Percentiles rank a stretch among this genome's conserved stretches.
phyloP scores from a whole-genome alignment of 2,888 invertebrate genomes.

The Oligia latruncula region DNA sequence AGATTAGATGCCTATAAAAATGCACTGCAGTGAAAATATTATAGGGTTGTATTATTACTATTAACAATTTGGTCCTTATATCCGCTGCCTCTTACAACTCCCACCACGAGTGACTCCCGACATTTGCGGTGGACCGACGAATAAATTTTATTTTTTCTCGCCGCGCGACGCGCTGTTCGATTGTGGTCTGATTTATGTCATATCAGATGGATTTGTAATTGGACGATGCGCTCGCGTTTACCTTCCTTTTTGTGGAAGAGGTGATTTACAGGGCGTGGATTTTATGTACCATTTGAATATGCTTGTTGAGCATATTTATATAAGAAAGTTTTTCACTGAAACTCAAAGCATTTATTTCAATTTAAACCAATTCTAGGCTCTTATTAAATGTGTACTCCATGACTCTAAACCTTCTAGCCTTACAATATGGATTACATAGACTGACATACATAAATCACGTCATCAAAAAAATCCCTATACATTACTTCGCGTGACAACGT shows the following conservation, averaged over 20 bases:
- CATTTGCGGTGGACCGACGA: slow-evolving; percentile 63
- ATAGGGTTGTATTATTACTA: neutral
- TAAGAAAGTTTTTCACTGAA: no score
- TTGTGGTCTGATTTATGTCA: slow-evolving; percentile 74
- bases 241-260: slow-evolving; percentile 43
- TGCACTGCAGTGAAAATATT: neutral
- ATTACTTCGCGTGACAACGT: slow-evolving; percentile 6
- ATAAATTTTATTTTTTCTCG: slow-evolving; percentile 78
- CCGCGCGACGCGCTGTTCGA: slow-evolving; percentile 74
- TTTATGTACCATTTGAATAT: slow-evolving; percentile 18
- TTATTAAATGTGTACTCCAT: neutral
- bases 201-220: slow-evolving; percentile 67
- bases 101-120: slow-evolving; percentile 32
- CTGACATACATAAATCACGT: neutral
- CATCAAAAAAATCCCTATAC: neutral
- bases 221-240: slow-evolving; percentile 52
- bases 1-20: neutral
- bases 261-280: slow-evolving; percentile 20
- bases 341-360: no score
- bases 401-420: neutral
- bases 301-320: neutral
- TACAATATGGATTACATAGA: neutral
- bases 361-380: no score
- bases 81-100: slow-evolving; percentile 44
- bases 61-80: neutral